Base-by-base conservation (phyloP, 2,888 invertebrate species). In the Eristalinus sepulchralis region DNA sequence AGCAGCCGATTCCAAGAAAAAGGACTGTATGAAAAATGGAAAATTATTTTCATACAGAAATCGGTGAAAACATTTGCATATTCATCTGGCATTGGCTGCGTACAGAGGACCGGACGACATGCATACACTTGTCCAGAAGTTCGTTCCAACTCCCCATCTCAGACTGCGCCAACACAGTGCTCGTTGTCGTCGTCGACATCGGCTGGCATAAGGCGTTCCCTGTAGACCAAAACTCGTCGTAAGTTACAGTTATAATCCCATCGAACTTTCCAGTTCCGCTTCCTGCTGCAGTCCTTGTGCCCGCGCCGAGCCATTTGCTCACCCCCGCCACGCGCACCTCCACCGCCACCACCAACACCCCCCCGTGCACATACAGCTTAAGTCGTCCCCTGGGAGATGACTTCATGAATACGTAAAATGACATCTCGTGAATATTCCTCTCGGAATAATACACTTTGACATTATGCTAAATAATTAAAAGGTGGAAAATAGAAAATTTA, bases 401-500 rank as follows among this genome's bases (percentile, higher is more conserved):
- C 78, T 76, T 83, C 78, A 86, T 86, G 82, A 82, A 86, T 86
- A 82, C 73, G 62, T 86, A 86, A 86, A 82, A 70, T 62, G 78
- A 82, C 70, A 75, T 83, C 82, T 86, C 85, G 72, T 85, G 85
- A 85, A 85, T 85, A 85, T 85, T 81, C 78, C 66, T 78, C 20
- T 71, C 64, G 62, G 73, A 82, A 75, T 86, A 83, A 86, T 86
- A 70, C 64, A 66, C 70, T 86, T 66, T 78, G 70, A 82, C 86
- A 67, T 83, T 83, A 71, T 75, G 82, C 64, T 75, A 83, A 86
- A 86, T 86, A 83, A 86, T 79, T 86, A 86, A 86, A 75, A 83
- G 77, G 82, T 81, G 72, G 83, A 83, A 73, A 83, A 83, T 68
- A 71, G 79, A 83, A 83, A 83, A 79, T 78, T 73, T 83, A 60